Conservation (phyloP, 2,888 invertebrate species). For the Hypolimnas misippus region DNA sequence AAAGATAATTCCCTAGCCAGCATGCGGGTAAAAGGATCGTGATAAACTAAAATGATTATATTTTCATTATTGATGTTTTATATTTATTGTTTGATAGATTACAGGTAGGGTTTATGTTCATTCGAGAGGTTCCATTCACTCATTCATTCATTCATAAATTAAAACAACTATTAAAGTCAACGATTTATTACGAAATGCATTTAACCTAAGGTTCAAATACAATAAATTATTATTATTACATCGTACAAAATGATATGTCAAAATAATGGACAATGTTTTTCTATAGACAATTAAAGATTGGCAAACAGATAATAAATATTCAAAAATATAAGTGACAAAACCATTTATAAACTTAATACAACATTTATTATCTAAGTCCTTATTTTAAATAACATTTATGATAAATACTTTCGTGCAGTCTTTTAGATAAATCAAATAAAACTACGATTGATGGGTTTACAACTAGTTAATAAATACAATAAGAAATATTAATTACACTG, state of each 20-base stretch:
- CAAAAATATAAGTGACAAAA: background rate
- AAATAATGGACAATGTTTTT: constrained; percentile 3
- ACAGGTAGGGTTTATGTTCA: no score
- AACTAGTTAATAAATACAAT: background rate
- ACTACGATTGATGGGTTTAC: background rate
- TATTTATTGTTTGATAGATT: no score
- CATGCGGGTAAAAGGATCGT: no score
- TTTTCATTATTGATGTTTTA: no score
- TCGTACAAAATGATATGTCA: constrained; percentile 25
- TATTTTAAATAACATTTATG: constrained; percentile 5
- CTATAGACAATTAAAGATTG: background rate
- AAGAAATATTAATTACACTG: background rate
- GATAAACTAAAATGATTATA: no score
- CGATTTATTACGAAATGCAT: constrained; percentile 32
- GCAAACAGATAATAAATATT: background rate
- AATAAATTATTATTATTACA: background rate
- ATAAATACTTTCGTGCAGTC: constrained; percentile 29
- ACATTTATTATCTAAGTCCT: background rate
- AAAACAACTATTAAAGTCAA: constrained; percentile 25
- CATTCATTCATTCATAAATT: constrained; percentile 1
- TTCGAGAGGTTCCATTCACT: no score
- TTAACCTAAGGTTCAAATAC: background rate
- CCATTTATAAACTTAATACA: background rate
- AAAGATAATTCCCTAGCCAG: no score
- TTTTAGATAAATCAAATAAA: constrained; percentile 16